Base-by-base conservation (phyloP, 30 jellyfish, hydroid and myxozoan species). In the Pelagia noctiluca region DNA sequence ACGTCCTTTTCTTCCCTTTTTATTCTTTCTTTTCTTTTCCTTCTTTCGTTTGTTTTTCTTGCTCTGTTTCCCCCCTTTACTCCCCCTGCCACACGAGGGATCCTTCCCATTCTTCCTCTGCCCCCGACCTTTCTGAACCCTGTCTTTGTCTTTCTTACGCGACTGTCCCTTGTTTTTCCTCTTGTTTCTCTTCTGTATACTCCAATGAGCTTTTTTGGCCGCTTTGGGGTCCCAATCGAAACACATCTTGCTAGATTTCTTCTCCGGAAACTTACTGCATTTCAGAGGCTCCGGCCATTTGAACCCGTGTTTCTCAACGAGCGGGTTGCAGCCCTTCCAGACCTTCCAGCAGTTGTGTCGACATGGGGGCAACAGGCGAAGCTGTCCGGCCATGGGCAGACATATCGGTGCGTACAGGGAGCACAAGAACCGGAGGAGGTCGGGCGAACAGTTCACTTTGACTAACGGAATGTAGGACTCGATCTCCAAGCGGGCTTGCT, bases 331-430 rank as follows among this genome's bases (percentile, higher is more conserved):
- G 16, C 94, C 84, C 28, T 82, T 84, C 34, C 82, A 35, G 21
- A 88, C 97, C 7, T 82, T 76, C 70, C 76, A 89, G 76, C 98
- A 93, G 37, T 52, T 47, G 23, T 89, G 88, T 26, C 97, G 98
- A 48, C 98, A 93, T 2, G 98, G 98, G 42, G 84, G 89, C 30
- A 84, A 25, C 61, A 49, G 71, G 37, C 63, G 54, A 22, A 64
- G 53, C 18, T 74, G 36, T 4, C 73, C 71, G 4, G 35, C 47
- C 80, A 82, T 70, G 28, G 92, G 62, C 22, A 86, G 89, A 46
- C 98, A 93, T 35, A 87, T 89, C 1, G 98, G 98, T 1, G 97
- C 98, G 47, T 86, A 93, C 35, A 85, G 35, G 49, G 97, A 80
- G 93, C 98, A 93, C 30, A 93, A 90, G 37, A 93, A 93, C 50